Evolutionary conservation across 2,888 invertebrate genomes (phyloP).

Genomic region (Hemaris fuciformis): DNA sequence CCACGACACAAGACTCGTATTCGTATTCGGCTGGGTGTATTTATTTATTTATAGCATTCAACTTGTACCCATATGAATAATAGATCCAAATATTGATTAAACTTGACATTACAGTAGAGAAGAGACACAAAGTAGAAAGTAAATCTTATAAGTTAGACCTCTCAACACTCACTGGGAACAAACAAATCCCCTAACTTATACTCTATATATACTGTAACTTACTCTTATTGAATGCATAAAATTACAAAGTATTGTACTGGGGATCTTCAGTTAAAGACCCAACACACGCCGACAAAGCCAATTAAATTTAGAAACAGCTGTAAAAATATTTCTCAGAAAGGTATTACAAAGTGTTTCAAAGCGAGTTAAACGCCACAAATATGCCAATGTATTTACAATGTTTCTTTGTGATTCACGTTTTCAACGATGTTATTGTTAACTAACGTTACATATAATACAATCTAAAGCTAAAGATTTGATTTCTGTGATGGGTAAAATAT

Average conservation of each 20-base stretch:
- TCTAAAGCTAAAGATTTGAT: no score
- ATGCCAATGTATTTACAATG: no score
- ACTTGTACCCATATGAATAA: no score
- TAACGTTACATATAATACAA: no score
- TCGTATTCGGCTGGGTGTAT: no score
- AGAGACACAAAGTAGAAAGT: not conserved
- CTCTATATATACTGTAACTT: slow-evolving; percentile 2
- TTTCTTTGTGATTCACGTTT: no score
- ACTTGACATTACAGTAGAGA: no score
- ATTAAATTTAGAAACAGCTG: not conserved
- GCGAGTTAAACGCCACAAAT: not conserved
- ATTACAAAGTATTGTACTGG: slow-evolving; percentile 6
- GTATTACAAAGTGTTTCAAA: not conserved
- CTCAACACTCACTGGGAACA: not conserved
- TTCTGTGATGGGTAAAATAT: no score
- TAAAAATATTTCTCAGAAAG: not conserved
- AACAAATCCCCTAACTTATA: not conserved
- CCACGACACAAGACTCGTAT: no score
- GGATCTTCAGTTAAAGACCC: not conserved
- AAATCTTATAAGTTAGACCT: not conserved
- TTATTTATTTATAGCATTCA: no score
- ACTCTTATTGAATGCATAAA: slow-evolving; percentile 2
- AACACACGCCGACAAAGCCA: not conserved
- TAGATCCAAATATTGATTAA: no score
- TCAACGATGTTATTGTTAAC: no score